Percentiles rank a stretch among this genome's conserved stretches.
Evolutionary conservation across 2,888 invertebrate genomes (phyloP).

Genomic region (Hartigia nigra): DNA sequence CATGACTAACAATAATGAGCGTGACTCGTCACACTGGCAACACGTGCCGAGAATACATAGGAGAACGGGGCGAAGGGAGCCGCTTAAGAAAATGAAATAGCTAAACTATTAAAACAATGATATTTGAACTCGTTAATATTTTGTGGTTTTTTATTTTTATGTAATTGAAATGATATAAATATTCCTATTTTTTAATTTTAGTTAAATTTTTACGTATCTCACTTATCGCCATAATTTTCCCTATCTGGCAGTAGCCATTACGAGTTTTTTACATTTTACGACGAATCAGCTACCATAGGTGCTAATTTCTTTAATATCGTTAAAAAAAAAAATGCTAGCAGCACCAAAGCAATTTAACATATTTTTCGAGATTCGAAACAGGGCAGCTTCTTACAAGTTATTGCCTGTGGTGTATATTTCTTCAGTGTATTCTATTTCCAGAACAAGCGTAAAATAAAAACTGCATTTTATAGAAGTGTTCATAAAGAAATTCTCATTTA

Average conservation of each 20-base stretch:
- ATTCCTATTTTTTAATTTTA: neutral
- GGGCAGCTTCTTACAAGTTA: neutral
- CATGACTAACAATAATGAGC: neutral
- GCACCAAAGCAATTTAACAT: neutral
- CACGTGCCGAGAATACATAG: neutral
- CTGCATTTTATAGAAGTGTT: neutral
- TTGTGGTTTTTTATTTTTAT: neutral
- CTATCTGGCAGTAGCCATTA: neutral
- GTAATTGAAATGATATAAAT: neutral
- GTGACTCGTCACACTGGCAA: neutral
- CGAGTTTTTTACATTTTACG: too few relatives aligned
- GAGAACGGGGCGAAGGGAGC: neutral
- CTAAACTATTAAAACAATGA: neutral
- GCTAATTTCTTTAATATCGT: neutral
- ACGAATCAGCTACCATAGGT: too few relatives aligned
- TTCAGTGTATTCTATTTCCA: neutral
- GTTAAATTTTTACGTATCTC: neutral
- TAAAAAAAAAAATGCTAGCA: neutral
- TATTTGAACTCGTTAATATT: neutral
- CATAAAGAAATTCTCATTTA: neutral
- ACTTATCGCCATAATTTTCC: neutral
- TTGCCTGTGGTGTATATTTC: neutral
- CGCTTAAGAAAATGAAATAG: neutral
- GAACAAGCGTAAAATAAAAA: neutral
- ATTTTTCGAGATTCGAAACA: neutral